These are phyloP conservation scores for Steinernema khuongi DNA, from an alignment of 1,140 invertebrate species.

Conservation along the genomic window DNA sequence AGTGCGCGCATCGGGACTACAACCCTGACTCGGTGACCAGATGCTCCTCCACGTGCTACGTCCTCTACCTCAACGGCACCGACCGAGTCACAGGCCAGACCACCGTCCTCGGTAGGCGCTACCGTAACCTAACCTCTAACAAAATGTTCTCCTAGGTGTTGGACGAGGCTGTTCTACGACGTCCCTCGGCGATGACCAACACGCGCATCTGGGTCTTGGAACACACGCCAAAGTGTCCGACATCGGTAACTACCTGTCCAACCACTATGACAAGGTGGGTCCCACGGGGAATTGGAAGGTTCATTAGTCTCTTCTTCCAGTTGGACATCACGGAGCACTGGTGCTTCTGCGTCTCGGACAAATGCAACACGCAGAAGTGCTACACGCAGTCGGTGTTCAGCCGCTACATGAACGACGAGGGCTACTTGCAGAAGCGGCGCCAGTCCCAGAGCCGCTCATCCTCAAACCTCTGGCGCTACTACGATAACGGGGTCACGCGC, in stretches of 20 bases:
- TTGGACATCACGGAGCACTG: conserved; percentile 47
- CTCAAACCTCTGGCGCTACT: neutral
- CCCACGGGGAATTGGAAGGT: neutral
- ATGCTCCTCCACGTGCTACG: conserved; percentile 44
- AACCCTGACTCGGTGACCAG: conserved; percentile 32
- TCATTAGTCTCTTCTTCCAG: conserved; percentile 27
- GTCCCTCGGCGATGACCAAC: conserved; percentile 48
- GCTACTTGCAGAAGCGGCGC: conserved; percentile 30
- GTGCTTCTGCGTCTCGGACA: conserved; percentile 49
- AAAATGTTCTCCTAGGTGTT: conserved; percentile 30
- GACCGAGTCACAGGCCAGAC: conserved; percentile 40
- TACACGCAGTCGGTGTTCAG: conserved; percentile 30
- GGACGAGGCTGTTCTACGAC: conserved; percentile 45
- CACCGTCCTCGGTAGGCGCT: conserved; percentile 28
- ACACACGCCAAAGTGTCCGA: conserved; percentile 41
- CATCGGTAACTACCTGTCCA: conserved; percentile 42
- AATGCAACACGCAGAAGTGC: conserved; percentile 42
- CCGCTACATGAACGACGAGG: conserved; percentile 20
- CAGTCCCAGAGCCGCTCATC: conserved; percentile 22
- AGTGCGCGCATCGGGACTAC: conserved; percentile 35
- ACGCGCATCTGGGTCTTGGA: conserved; percentile 41
- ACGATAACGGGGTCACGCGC: neutral
- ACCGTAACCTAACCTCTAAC: neutral
- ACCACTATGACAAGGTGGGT: conserved; percentile 44
- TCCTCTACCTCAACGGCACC: conserved; percentile 47